Conservation (phyloP, 2,113 vertebrate species). For the Jaculus jaculus region DNA sequence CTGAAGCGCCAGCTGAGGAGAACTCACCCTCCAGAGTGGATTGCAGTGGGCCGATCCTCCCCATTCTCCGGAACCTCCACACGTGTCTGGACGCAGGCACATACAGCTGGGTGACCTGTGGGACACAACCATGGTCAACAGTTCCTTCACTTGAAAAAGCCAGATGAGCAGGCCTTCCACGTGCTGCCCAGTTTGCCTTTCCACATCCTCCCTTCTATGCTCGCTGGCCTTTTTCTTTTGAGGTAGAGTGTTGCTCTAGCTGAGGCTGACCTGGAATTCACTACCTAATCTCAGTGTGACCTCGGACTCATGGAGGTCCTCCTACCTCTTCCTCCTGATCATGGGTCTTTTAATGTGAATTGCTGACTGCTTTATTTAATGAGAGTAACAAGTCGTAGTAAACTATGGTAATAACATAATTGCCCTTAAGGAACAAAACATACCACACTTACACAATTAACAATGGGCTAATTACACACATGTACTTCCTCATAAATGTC, state of each 20-base stretch:
- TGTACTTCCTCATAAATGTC: not conserved
- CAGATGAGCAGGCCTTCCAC: not conserved
- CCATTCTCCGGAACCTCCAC: conserved; percentile 96
- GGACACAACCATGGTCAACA: not conserved
- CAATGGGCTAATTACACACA: not conserved
- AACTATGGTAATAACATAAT: not conserved
- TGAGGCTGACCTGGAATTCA: no score
- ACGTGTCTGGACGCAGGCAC: conserved; percentile 95
- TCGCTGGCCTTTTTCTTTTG: not conserved
- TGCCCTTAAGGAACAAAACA: not conserved
- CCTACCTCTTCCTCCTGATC: no score
- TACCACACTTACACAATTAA: not conserved
- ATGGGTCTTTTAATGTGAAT: not conserved
- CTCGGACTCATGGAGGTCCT: no score
- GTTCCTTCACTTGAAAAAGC: accelerated
- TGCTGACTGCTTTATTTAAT: not conserved
- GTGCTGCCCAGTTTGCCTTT: not conserved
- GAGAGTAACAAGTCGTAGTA: not conserved
- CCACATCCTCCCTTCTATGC: accelerated
- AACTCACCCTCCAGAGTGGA: conserved; percentile 95
- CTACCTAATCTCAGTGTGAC: no score
- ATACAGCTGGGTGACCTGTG: conserved; percentile 96
- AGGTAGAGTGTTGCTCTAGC: no score
- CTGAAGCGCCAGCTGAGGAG: accelerated
- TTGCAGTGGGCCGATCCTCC: conserved; percentile 95